Evolutionary conservation across 1,140 invertebrate species (phyloP).

Genomic region (Sarcophaga bullata): DNA sequence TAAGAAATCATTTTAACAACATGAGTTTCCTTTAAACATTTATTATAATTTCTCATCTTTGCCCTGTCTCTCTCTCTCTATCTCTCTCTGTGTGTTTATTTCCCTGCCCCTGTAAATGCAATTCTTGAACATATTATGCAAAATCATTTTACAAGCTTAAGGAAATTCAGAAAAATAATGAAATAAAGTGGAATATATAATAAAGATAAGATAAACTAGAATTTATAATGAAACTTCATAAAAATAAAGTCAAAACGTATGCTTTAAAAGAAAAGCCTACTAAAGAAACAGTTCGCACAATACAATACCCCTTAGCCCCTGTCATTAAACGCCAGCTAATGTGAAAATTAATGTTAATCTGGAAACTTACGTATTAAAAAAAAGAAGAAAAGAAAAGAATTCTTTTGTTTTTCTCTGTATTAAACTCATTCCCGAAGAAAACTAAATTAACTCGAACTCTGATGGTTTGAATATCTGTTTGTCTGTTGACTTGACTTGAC

Average conservation of each 20-base stretch:
- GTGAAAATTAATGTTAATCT: slow-evolving; percentile 15
- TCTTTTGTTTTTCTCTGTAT: not conserved
- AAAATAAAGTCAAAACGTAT: not conserved
- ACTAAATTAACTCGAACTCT: not conserved
- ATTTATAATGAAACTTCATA: not conserved
- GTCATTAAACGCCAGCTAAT: not conserved
- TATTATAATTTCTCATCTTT: not conserved
- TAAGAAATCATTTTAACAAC: not conserved
- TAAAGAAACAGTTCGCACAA: not conserved
- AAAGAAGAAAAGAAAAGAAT: not conserved
- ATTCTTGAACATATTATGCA: not conserved
- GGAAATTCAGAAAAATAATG: not conserved
- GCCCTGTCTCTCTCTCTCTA: too few species aligned
- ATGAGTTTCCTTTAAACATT: not conserved
- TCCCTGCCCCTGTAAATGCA: too few species aligned
- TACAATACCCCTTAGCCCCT: not conserved
- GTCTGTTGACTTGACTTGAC: not conserved
- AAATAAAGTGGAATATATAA: not conserved
- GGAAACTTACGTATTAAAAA: too few species aligned
- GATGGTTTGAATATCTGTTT: not conserved
- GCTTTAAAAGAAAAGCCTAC: not conserved
- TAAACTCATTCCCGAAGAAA: too few species aligned
- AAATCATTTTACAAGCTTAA: slow-evolving; percentile 1
- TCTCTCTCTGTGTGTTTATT: too few species aligned
- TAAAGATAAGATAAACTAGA: slow-evolving; percentile 14